Evolutionary conservation across 1,140 invertebrate genomes (phyloP), one percentile per base, ranked within the genome.

Genomic region (Neodiprion pinetum): DNA sequence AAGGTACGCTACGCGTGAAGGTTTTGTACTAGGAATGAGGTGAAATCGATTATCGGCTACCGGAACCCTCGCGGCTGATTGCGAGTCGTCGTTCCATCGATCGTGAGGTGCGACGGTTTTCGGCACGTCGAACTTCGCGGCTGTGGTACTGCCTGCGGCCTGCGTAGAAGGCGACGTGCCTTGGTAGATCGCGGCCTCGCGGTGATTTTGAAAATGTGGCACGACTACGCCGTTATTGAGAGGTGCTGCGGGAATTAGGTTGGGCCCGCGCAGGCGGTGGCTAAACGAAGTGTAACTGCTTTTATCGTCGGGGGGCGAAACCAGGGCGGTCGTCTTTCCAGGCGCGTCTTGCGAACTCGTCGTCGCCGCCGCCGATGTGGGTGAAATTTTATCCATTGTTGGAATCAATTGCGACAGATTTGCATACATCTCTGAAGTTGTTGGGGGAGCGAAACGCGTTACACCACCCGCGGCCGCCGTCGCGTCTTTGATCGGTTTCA

Each of bases 401-500:
- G 28, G 28, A 40, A 40, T 40, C 28, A 40, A 40, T 40, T 40
- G 1, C n/a, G 53, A n/a, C 53, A 8, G 8, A 61, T 61, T 61
- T 61, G 1, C 53, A n/a, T 61, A 61, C 53, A 2, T n/a, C 11
- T 61, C 11, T 8, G 11, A 8, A 61, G 53, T 61, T 61, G 8
- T 12, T n/a, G 53, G n/a, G 53, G 4, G 53, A 61, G 53, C 53
- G n/a, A 61, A 61, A 61, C 11, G 53, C n/a, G n/a, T 61, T 8
- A 11, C 53, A n/a, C 2, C 53, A 12, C 11, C 53, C 5, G 28
- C 5, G n/a, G 53, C 53, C n/a, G 50, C 50, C 0, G 53, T n/a
- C 1, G 53, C n/a, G n/a, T 61, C 53, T 1, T 61, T 61, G 11
- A 8, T 61, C 28, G 84, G 82, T 61, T 88, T 88, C 7, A 80